phyloP scores from a whole-genome alignment of 2,797 vertebrate species.

The Nyctibius grandis region DNA sequence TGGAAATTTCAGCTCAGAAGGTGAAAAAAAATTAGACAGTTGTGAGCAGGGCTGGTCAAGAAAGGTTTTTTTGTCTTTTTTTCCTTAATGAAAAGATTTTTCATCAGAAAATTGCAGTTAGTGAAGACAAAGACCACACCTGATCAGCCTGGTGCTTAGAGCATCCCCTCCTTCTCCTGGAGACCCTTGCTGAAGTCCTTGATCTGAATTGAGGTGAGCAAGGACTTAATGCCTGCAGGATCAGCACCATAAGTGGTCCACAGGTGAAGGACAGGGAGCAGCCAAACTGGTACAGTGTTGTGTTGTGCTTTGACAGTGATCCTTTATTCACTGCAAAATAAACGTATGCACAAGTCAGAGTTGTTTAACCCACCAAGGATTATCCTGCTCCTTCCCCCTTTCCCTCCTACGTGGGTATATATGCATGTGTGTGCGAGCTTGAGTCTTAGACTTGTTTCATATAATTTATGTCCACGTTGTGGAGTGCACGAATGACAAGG shows the following conservation, averaged over 20 bases:
- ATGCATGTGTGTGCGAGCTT: too few relatives aligned
- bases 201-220: rapidly evolving
- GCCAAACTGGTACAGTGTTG: neutral
- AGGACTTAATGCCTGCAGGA: neutral
- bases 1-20: neutral
- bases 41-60: neutral
- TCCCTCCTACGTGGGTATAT: neutral
- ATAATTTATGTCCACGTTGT: neutral
- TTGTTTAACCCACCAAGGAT: neutral
- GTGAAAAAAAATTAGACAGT: neutral
- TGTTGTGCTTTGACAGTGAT: neutral
- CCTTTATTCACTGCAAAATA: neutral
- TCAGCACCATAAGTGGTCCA: neutral
- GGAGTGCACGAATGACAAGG: neutral
- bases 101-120: neutral
- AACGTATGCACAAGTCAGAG: neutral
- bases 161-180: neutral
- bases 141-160: neutral
- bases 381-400: neutral
- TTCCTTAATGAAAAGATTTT: neutral
- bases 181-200: neutral
- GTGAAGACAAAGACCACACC: neutral
- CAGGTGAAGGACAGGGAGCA: neutral
- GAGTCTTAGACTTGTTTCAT: neutral
- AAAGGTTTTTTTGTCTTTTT: neutral